Evolutionary conservation across 2,113 vertebrate species (phyloP).

Genomic region (Pygoscelis adeliae): DNA sequence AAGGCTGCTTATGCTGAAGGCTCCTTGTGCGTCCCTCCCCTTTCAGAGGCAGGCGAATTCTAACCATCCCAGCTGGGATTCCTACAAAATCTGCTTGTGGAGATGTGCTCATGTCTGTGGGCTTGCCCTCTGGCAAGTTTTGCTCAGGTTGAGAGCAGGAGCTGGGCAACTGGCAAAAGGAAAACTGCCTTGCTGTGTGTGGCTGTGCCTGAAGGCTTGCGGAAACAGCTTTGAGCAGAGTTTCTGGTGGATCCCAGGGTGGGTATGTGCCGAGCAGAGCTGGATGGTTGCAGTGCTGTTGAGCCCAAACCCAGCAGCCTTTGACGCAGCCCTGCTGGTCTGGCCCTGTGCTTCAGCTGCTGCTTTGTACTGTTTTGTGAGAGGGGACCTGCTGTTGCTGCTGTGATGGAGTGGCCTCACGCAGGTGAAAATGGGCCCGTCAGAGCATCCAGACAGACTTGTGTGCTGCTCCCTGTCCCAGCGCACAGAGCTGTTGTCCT

Average conservation of each 20-base stretch:
- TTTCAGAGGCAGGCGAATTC: neutral
- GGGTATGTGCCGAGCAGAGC: neutral
- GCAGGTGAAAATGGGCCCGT: neutral
- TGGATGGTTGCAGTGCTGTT: neutral
- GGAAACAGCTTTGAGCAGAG: neutral
- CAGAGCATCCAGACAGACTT: neutral
- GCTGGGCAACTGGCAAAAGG: neutral
- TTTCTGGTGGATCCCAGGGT: neutral
- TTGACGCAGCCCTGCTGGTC: neutral
- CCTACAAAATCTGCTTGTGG: neutral
- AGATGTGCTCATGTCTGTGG: neutral
- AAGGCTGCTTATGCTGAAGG: neutral
- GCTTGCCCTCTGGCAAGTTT: neutral
- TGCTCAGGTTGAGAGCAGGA: neutral
- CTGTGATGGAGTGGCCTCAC: fast-evolving
- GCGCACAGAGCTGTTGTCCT: neutral
- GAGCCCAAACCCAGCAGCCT: neutral
- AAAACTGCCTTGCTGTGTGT: neutral
- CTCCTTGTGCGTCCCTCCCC: neutral
- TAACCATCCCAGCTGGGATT: neutral
- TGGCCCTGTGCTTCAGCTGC: neutral
- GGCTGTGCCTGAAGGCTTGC: neutral
- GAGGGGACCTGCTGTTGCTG: neutral
- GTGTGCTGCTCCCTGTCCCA: neutral
- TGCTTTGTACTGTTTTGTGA: neutral